Conservation (phyloP, 2,113 vertebrate genomes). For the Leptocoma aspasia region DNA sequence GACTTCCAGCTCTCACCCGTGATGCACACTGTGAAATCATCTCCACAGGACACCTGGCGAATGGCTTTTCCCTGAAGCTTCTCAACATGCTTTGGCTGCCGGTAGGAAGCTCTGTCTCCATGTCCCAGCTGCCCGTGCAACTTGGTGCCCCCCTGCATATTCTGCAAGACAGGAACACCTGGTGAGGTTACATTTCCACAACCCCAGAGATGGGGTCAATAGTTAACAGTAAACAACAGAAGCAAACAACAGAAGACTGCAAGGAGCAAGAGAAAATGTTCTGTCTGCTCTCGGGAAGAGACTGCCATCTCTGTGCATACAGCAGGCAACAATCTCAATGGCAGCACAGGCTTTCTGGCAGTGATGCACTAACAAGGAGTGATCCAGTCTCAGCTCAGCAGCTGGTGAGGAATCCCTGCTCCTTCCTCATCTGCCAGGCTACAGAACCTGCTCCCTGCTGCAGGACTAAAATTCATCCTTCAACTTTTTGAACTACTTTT, state of each 20-base stretch:
- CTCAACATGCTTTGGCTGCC: slow-evolving; percentile 93
- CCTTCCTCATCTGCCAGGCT: neutral
- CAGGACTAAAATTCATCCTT: neutral
- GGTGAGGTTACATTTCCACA: neutral
- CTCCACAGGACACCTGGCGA: slow-evolving; percentile 91
- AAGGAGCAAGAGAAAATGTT: neutral
- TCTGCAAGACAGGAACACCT: slow-evolving; percentile 73
- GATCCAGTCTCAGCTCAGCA: neutral
- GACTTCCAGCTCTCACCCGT: slow-evolving; percentile 77
- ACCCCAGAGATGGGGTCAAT: neutral
- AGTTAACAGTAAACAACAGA: neutral
- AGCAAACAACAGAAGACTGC: neutral
- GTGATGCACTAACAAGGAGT: neutral
- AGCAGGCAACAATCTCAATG: neutral
- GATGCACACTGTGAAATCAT: slow-evolving; percentile 93
- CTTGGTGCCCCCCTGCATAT: slow-evolving; percentile 94
- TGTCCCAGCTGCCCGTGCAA: slow-evolving; percentile 96
- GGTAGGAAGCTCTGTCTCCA: slow-evolving; percentile 93
- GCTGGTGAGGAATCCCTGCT: neutral
- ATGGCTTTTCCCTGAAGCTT: slow-evolving; percentile 93
- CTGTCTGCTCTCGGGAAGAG: neutral
- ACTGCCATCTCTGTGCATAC: neutral
- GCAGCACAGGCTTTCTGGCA: neutral
- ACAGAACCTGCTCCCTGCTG: neutral
- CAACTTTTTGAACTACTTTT: neutral